Base-by-base conservation (phyloP, 30 jellyfish, hydroid and myxozoan genomes). In the Sanderia malayensis region DNA sequence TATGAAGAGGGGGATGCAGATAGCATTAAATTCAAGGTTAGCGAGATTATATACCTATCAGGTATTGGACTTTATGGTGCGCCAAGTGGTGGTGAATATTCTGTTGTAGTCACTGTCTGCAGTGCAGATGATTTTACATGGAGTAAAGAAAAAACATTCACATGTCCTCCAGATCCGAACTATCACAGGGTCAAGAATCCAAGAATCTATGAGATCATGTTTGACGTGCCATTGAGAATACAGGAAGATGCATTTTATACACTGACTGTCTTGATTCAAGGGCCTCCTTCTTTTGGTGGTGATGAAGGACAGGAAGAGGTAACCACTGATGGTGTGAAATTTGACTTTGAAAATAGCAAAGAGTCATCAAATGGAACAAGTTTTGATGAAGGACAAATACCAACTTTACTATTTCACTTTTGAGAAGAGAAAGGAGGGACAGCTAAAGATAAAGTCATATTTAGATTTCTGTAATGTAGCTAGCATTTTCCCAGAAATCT, bases 271-370 rank as follows among this genome's bases (percentile, higher is more conserved):
- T 37, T 92, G 31, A 45, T 92, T n/a, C 96, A 92, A 34, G 98
- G 98, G 22, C 98, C 98, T n/a, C 98, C 98, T 0, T 92, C 98
- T 17, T 92, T 75, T 92, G 98, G 96, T 33, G 98, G 98, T 15
- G 98, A 92, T 84, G 98, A 84, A 17, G 98, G 98, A 6, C 81
- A 76, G 64, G 71, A 86, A 46, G 93, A 92, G 61, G 96, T 84
- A 23, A 52, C 62, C 0, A 32, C 86, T 41, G 89, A 92, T 37
- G 98, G 96, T 0, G 98, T 92, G 33, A 84, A 85, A 28, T 92
- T 92, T 44, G 44, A 84, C 28, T 92, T 92, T 92, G 96, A 92
- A 66, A 92, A 92, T 55, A 92, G 98, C 55, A 86, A 93, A 45
- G 98, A 82, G 9, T 92, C 98, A 11, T 78, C 96, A 7, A 92